A percentile compares a stretch with the other conserved stretches of the same genome.
phyloP scores from a whole-genome alignment of 2,797 vertebrate species.

The Sebastes matsubarae region DNA sequence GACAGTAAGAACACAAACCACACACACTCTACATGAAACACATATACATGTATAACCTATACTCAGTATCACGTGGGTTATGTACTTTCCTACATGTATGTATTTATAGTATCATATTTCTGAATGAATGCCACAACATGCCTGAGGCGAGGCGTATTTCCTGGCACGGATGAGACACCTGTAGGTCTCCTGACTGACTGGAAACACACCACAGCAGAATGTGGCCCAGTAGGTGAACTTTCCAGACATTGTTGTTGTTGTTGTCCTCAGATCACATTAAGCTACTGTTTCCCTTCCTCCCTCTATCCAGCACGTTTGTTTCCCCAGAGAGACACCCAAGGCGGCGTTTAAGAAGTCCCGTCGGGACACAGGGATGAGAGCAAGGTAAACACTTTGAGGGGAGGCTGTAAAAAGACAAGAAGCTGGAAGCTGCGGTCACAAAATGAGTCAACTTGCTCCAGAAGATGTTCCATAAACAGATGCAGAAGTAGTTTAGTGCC shows the following conservation, averaged over 20 bases:
- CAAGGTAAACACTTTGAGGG: conserved; percentile 50
- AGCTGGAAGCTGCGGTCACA: conserved; percentile 26
- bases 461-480: conserved; percentile 16
- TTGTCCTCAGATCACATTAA: conserved; percentile 35
- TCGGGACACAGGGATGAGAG: conserved; percentile 46
- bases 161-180: conserved; percentile 47
- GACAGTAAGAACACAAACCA: not conserved
- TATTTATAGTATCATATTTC: conserved; percentile 22
- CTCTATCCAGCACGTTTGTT: conserved; percentile 21
- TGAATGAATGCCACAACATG: conserved; percentile 6
- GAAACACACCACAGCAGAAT: conserved; percentile 33
- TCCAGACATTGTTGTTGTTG: conserved; percentile 52
- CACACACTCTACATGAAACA: not conserved
- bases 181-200: conserved; percentile 42
- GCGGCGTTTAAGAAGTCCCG: conserved; percentile 34
- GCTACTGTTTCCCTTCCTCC: conserved; percentile 47
- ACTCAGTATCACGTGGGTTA: not conserved
- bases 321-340: conserved; percentile 31
- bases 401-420: conserved; percentile 40
- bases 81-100: conserved; percentile 6
- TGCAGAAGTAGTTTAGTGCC: not conserved
- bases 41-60: not conserved
- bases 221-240: conserved; percentile 39
- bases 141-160: conserved; percentile 31
- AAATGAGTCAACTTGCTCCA: conserved; percentile 35